Conservation (phyloP, 1,140 invertebrate species). For the Schlechtendalia chinensis region DNA sequence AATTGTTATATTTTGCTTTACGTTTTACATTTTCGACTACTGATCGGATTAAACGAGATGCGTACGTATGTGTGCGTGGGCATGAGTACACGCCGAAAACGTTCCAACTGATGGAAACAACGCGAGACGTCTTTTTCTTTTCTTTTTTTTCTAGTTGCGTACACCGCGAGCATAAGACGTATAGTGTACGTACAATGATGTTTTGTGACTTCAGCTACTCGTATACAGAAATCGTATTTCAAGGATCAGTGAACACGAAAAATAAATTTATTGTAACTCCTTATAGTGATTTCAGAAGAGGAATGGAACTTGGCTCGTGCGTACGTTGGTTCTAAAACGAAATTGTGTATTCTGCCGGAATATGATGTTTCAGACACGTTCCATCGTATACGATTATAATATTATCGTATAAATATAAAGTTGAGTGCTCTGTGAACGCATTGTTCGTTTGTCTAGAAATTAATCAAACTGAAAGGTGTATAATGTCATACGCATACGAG, state of each 20-base stretch:
- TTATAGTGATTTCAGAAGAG: neutral
- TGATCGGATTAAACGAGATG: no score
- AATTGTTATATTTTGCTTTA: no score
- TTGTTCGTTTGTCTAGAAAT: slow-evolving; percentile 23
- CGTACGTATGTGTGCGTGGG: no score
- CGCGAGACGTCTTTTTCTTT: no score
- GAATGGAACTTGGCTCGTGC: neutral
- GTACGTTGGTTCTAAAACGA: neutral
- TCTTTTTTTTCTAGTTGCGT: no score
- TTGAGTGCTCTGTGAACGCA: neutral
- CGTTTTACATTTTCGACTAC: no score
- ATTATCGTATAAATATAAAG: neutral
- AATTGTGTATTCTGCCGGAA: slow-evolving; percentile 7
- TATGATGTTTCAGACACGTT: neutral
- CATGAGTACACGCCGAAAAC: no score
- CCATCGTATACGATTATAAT: neutral
- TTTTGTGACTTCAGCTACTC: neutral
- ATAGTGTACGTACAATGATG: no score
- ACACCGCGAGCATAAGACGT: no score
- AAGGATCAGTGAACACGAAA: neutral
- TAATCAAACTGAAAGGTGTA: neutral
- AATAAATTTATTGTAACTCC: neutral
- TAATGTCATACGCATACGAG: neutral
- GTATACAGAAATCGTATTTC: neutral
- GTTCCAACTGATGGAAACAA: no score